Evolutionary conservation across 1,140 invertebrate genomes (phyloP), one percentile per base, ranked within the genome.

Genomic region (Apis dorsata): DNA sequence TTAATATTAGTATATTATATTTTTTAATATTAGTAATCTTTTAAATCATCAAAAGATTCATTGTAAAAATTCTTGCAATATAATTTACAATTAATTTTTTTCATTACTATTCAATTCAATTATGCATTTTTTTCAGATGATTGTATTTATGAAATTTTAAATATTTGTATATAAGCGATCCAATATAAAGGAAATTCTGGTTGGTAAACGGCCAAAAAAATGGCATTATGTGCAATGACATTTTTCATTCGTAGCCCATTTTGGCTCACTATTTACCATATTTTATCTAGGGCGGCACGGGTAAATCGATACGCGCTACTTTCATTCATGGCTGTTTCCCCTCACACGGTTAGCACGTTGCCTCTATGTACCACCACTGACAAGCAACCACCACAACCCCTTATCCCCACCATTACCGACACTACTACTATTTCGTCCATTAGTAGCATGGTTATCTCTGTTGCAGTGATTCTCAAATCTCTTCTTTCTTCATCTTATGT

Each of bases 301-400:
- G 90, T 91, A 91, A 91, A 93, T 93, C 92, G 92, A 93, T 93
- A 93, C 88, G 88, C 87, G 89, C 81, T 87, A 90, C 91, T 92
- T 93, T 93, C 92, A 93, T 93, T 93, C 92, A 93, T 93, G 91
- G 90, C 89, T 89, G 86, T 85, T 73, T 82, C 88, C 73, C 87
- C 90, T 89, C 85, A n/a, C 72, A 81, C 88, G 77, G 86, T 83
- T 89, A 86, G 86, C 90, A 92, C 90, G 88, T 89, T 91, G 91
- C 87, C 87, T 89, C 85, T 86, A 83, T 77, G 85, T 83, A 86
- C 90, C 85, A 85, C 88, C 87, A 86, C 86, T 74, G 83, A 28
- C 57, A 65, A 76, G 1, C 79, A 63, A 57, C 65, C 65, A 53
- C 53, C 28, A 57, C 70, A 51, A 76, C 74, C 74, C 62, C 51